Evolutionary conservation across 2,113 vertebrate genomes (phyloP).

Genomic region (Oreochromis aureus): DNA sequence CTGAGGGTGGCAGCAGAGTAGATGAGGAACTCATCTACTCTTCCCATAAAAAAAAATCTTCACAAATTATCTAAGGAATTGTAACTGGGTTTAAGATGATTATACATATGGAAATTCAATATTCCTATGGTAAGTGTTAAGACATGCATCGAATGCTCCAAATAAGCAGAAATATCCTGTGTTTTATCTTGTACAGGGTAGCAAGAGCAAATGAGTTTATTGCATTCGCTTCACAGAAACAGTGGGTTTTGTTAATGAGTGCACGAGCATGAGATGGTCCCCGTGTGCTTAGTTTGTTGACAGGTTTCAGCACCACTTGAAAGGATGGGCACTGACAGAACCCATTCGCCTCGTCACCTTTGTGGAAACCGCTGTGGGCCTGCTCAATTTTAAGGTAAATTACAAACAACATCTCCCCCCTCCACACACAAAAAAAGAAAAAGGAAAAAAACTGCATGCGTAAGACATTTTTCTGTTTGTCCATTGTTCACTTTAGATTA

Average conservation of each 20-base stretch:
- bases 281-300: constrained; percentile 89
- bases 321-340: constrained; percentile 84
- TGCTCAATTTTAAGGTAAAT: constrained; percentile 99
- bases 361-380: constrained; percentile 96
- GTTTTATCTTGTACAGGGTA: neutral
- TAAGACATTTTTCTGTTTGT: constrained; percentile 49
- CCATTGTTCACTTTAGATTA: constrained; percentile 54
- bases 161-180: neutral
- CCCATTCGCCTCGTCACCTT: constrained; percentile 95
- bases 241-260: constrained; percentile 45
- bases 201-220: constrained; percentile 1
- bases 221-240: constrained; percentile 20
- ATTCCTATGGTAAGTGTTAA: neutral
- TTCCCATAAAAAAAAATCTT: neutral
- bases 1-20: neutral
- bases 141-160: neutral
- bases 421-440: neutral
- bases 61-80: neutral
- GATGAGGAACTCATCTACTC: neutral
- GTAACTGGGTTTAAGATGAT: neutral
- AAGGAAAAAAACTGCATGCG: constrained; percentile 42
- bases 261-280: constrained; percentile 19
- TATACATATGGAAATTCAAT: neutral
- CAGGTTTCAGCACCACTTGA: constrained; percentile 86
- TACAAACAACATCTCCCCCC: constrained; percentile 10